These are phyloP conservation scores for Trachelipus rathkii DNA, from an alignment of 1,140 invertebrate species.

Conservation along the genomic window DNA sequence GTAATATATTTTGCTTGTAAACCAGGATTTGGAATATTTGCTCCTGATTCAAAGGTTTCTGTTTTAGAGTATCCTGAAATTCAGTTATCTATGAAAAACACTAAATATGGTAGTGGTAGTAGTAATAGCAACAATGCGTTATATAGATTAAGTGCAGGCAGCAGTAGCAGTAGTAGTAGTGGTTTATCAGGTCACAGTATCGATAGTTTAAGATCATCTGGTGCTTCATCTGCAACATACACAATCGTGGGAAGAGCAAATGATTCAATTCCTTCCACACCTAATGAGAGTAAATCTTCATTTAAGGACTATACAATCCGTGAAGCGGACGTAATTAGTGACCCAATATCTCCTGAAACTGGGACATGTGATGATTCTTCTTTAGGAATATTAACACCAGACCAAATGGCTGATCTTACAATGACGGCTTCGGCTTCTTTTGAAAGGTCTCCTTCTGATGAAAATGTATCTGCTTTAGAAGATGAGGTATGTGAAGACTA, in stretches of 20 bases:
- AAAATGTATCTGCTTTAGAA: conserved; percentile 37
- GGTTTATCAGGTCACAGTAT: conserved; percentile 26
- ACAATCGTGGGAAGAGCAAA: conserved; percentile 3
- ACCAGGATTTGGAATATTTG: conserved; percentile 87
- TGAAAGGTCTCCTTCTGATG: conserved; percentile 43
- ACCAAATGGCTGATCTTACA: conserved; percentile 49
- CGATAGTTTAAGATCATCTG: conserved; percentile 27
- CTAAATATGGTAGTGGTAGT: conserved; percentile 17
- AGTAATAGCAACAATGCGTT: conserved; percentile 4
- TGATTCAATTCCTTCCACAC: conserved; percentile 23
- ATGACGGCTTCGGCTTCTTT: conserved; percentile 34
- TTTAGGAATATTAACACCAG: conserved; percentile 48
- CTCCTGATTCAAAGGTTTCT: conserved; percentile 79
- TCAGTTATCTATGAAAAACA: conserved; percentile 14
- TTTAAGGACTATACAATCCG: conserved; percentile 13
- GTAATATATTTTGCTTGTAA: conserved; percentile 86
- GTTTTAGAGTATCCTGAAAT: conserved; percentile 1
- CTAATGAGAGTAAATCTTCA: conserved; percentile 27
- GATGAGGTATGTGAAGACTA: conserved; percentile 27
- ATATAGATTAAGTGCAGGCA: not conserved
- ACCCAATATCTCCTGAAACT: conserved; percentile 30
- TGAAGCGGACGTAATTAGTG: conserved; percentile 6
- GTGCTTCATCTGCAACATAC: conserved; percentile 32
- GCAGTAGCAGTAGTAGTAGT: conserved; percentile 23
- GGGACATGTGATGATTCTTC: conserved; percentile 43